phyloP scores from a whole-genome alignment of 2,888 invertebrate species.

The Drosophila cognata region DNA sequence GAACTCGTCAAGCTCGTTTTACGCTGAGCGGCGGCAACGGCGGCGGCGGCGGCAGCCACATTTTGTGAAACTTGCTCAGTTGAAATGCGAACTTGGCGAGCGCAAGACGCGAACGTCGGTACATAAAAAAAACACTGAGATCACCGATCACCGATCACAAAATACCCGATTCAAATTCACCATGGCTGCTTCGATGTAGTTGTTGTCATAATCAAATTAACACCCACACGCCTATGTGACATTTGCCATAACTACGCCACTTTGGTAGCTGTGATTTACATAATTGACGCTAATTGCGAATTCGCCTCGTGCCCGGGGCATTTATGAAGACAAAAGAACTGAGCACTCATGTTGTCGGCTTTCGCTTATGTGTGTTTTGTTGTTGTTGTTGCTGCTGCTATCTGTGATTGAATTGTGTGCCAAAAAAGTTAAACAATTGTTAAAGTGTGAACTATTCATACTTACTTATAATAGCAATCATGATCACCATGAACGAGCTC shows the following conservation, averaged over 20 bases:
- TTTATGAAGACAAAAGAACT: constrained; percentile 33
- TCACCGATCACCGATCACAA: constrained; percentile 12
- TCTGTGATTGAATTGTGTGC: constrained; percentile 62
- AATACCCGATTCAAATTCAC: constrained; percentile 4
- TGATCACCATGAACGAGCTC: constrained; percentile 84
- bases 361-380: constrained; percentile 24
- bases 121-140: constrained; percentile 7
- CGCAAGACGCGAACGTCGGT: constrained; percentile 74
- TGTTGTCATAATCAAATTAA: constrained; percentile 79
- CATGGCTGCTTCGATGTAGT: constrained; percentile 8
- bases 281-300: constrained; percentile 74
- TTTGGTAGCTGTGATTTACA: constrained; percentile 67
- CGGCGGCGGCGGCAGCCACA: constrained; percentile 48
- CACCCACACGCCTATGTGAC: constrained; percentile 76
- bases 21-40: constrained; percentile 47
- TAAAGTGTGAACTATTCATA: constrained; percentile 57
- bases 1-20: constrained; percentile 75
- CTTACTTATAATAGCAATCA: constrained; percentile 25
- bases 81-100: constrained; percentile 78
- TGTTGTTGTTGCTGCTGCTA: neutral
- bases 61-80: constrained; percentile 74
- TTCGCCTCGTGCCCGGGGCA: constrained; percentile 57
- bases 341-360: constrained; percentile 41
- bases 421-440: constrained; percentile 53
- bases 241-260: constrained; percentile 54